A percentile compares a stretch with the other conserved stretches of the same genome.
These are phyloP conservation scores for Notospermus geniculatus DNA, from an alignment of 1,140 invertebrate genomes.

Conservation along the genomic window DNA sequence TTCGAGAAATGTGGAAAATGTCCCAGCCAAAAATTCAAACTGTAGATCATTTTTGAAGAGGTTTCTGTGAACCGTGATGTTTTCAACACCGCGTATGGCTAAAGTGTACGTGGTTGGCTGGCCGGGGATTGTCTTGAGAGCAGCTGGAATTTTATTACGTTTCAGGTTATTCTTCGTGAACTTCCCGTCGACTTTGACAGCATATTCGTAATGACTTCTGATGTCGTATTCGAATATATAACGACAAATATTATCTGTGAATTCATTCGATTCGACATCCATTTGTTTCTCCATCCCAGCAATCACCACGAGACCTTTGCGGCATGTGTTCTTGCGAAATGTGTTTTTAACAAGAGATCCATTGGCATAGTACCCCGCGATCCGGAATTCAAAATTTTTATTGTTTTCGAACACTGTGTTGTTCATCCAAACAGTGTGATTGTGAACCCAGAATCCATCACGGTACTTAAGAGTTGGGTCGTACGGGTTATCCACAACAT, in stretches of 20 bases:
- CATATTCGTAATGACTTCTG: conserved; percentile 89
- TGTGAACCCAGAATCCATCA: conserved; percentile 15
- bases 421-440: conserved; percentile 43
- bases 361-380: conserved; percentile 84
- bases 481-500: not conserved
- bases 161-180: conserved; percentile 78
- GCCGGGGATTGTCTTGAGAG: conserved; percentile 21
- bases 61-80: conserved; percentile 87
- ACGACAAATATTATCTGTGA: conserved; percentile 73
- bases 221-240: conserved; percentile 86
- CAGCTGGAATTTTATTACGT: conserved; percentile 62
- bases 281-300: conserved; percentile 96
- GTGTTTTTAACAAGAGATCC: conserved; percentile 75
- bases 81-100: conserved; percentile 91
- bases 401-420: conserved; percentile 41
- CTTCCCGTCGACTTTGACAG: conserved; percentile 76
- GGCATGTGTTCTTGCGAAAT: conserved; percentile 83
- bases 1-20: conserved; percentile 68
- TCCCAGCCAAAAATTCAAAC: conserved; percentile 89
- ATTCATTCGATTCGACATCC: conserved; percentile 69
- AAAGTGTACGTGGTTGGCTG: conserved; percentile 68
- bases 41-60: conserved; percentile 85
- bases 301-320: conserved; percentile 78
- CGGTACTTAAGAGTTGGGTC: conserved; percentile 15
- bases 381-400: conserved; percentile 42